Base-by-base conservation (phyloP, 2,888 invertebrate species). In the Cheilosia vernalis region DNA sequence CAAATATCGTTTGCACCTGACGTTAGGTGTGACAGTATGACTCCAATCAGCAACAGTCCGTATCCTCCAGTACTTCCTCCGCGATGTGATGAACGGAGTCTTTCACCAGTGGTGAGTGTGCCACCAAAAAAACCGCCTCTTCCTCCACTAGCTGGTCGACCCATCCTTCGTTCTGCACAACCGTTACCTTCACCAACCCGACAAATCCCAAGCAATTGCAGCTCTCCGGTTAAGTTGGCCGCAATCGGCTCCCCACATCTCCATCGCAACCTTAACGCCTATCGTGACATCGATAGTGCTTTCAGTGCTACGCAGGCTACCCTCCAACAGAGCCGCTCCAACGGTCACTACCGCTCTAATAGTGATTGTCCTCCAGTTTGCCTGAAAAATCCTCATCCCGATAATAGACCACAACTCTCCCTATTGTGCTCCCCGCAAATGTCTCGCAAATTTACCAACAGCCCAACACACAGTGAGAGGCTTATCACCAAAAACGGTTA, bases 71-170 rank as follows among this genome's bases (percentile, higher is more conserved):
- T 74, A 37, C 70, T 91, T 17, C 92, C 92, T 4, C 91, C 92
- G 7, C 88, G 91, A 19, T 87, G 88, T 67, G 87, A 85, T 13
- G 84, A 72, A 55, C 87, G 51, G 33, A 84, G 88, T 67, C 66
- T 86, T n/a, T 85, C 88, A 10, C 82, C 89, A 42, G 87, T 88
- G 89, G 91, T 91, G 90, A 90, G 90, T 89, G 88, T 88, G 67
- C 94, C 95, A 30, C 95, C 95, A 10, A 95, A 95, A 89, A 96
- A 95, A 91, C 95, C 95, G 44, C 95, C 95, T 33, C 90, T 96
- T 88, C 95, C 96, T 79, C 95, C 95, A 21, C 94, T 95, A 53
- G 94, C 95, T 67, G 89, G 88, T 79, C 90, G 91, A 64, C 91
- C 92, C 37, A 88, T 88, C 58, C 84, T 89, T 63, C 90, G 91